Evolutionary conservation across 2,888 invertebrate genomes (phyloP).

Genomic region (Heliconius charithonia): DNA sequence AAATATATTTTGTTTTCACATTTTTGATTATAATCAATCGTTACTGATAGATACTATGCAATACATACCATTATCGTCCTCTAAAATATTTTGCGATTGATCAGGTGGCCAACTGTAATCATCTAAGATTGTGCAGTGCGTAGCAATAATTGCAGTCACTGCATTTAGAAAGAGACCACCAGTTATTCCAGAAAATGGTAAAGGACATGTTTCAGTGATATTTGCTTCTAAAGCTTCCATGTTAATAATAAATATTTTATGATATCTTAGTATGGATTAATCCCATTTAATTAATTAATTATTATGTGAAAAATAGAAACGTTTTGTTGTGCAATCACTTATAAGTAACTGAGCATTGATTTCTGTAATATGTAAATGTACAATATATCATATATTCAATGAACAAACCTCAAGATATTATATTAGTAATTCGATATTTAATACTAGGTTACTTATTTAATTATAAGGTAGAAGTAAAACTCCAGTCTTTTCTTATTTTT

Average conservation of each 20-base stretch:
- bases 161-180: conserved; percentile 80
- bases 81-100: conserved; percentile 53
- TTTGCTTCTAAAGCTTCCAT: conserved; percentile 53
- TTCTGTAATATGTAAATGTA: conserved; percentile 16
- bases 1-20: not conserved
- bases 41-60: not conserved
- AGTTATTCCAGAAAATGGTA: conserved; percentile 57
- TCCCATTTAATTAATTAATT: not conserved
- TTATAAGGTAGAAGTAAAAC: not conserved
- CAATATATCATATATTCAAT: conserved; percentile 7
- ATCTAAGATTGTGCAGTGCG: conserved; percentile 81
- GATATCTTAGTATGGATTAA: not conserved
- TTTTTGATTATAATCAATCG: not conserved
- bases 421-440: conserved; percentile 9
- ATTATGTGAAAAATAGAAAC: conserved; percentile 7
- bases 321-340: conserved; percentile 10
- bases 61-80: conserved; percentile 50
- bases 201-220: conserved; percentile 57
- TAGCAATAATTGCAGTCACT: conserved; percentile 80
- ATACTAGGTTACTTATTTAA: conserved; percentile 1
- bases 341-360: not conserved
- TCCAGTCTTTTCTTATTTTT: not conserved
- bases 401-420: conserved; percentile 20
- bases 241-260: conserved; percentile 55
- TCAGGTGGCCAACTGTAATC: conserved; percentile 81